phyloP scores from a whole-genome alignment of 2,113 vertebrate species.

The Pristiophorus japonicus region DNA sequence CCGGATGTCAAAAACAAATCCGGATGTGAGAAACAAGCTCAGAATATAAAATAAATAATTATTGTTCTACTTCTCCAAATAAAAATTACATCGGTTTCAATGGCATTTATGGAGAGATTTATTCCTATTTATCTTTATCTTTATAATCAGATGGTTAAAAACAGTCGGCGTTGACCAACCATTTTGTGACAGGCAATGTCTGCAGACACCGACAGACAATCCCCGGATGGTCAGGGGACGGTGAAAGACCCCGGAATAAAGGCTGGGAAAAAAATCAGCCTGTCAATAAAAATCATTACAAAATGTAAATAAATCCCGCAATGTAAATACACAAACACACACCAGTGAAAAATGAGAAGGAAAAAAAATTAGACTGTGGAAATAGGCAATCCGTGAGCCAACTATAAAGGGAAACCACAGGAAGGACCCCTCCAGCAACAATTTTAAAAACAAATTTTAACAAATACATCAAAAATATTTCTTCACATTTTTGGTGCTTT shows the following conservation, averaged over 20 bases:
- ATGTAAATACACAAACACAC: background rate
- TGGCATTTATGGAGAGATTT: background rate
- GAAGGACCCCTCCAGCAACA: background rate
- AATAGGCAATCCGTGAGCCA: background rate
- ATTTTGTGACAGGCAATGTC: background rate
- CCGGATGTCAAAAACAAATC: background rate
- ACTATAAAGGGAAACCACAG: background rate
- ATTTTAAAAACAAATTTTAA: no score
- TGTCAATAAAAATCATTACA: background rate
- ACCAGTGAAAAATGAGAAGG: background rate
- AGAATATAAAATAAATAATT: no score
- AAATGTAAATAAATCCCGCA: background rate
- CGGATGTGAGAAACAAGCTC: background rate
- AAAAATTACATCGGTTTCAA: background rate
- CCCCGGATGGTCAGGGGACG: background rate
- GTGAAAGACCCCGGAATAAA: background rate
- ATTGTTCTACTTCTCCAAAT: background rate
- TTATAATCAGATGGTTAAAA: background rate
- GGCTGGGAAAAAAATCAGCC: background rate
- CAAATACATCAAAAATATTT: no score
- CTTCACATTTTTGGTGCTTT: background rate
- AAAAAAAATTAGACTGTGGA: background rate
- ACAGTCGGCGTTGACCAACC: no score
- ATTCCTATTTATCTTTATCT: no score
- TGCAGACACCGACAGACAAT: background rate